Evolutionary conservation across 2,797 vertebrate genomes (phyloP).

Genomic region (Phoxinus dragarum): DNA sequence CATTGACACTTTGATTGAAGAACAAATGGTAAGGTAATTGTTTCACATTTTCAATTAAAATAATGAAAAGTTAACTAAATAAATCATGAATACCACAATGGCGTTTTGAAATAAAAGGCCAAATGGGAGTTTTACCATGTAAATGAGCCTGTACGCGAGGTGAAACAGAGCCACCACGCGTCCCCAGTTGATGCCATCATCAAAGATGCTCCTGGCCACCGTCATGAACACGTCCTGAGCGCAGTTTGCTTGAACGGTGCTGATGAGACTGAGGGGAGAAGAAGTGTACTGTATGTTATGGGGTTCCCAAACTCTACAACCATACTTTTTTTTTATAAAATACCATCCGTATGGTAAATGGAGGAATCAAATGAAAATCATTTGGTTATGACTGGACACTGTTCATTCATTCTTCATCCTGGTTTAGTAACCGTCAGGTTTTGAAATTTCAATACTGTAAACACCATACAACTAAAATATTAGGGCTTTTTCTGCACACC

Average conservation of each 20-base stretch:
- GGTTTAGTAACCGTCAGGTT: background rate
- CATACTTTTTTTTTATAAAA: background rate
- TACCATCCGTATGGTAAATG: background rate
- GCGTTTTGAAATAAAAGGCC: background rate
- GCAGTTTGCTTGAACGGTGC: constrained; percentile 72
- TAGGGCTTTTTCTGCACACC: background rate
- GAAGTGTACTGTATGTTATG: background rate
- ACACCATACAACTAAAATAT: background rate
- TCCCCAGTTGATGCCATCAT: constrained; percentile 81
- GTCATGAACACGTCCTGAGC: constrained; percentile 78
- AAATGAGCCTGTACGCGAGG: constrained; percentile 77
- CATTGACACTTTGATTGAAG: background rate
- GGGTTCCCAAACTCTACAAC: background rate
- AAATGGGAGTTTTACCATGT: constrained; percentile 69
- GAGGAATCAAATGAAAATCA: background rate
- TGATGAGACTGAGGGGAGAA: constrained; percentile 69
- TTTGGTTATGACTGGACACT: background rate
- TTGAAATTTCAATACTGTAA: background rate
- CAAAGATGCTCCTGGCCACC: constrained; percentile 77
- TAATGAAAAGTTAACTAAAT: background rate
- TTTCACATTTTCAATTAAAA: background rate
- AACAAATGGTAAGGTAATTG: background rate
- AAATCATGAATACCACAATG: background rate
- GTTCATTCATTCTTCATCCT: background rate
- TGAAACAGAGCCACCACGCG: constrained; percentile 80